phyloP scores from a whole-genome alignment of 2,797 vertebrate species.

The Heteromormyrus szaboi region DNA sequence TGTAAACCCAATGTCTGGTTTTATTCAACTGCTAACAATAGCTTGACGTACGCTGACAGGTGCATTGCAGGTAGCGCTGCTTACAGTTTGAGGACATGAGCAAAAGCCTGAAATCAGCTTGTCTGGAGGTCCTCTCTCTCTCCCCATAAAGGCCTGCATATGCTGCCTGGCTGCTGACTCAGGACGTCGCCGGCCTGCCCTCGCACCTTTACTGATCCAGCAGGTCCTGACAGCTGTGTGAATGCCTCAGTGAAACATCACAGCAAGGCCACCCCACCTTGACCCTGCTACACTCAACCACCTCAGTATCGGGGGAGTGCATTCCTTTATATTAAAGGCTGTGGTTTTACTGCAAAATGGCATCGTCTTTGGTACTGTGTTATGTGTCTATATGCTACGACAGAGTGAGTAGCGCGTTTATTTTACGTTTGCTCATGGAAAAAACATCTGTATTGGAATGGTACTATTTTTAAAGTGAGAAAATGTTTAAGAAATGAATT shows the following conservation, averaged over 20 bases:
- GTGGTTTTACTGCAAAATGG: background rate
- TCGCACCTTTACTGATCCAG: conserved; percentile 51
- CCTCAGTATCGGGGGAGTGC: background rate
- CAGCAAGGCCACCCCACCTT: conserved; percentile 56
- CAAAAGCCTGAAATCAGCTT: conserved; percentile 59
- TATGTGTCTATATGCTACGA: background rate
- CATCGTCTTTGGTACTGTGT: background rate
- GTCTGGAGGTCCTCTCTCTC: conserved; percentile 63
- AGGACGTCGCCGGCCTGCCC: conserved; percentile 60
- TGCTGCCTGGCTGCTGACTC: conserved; percentile 65
- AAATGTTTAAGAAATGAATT: background rate
- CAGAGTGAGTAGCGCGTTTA: background rate
- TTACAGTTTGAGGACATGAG: conserved; percentile 47
- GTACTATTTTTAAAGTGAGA: background rate
- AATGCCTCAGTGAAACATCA: conserved; percentile 50
- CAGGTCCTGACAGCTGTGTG: conserved; percentile 65
- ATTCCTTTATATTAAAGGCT: conserved; percentile 40
- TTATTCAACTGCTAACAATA: conserved; percentile 51
- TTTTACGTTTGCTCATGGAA: background rate
- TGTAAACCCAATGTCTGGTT: conserved; percentile 55
- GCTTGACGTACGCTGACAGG: conserved; percentile 49
- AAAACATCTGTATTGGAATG: background rate
- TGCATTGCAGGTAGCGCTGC: conserved; percentile 39
- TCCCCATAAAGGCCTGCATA: conserved; percentile 47
- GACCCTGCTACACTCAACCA: conserved; percentile 57